Conservation (phyloP, 2,797 vertebrate species). For the Acipenser oxyrinchus region DNA sequence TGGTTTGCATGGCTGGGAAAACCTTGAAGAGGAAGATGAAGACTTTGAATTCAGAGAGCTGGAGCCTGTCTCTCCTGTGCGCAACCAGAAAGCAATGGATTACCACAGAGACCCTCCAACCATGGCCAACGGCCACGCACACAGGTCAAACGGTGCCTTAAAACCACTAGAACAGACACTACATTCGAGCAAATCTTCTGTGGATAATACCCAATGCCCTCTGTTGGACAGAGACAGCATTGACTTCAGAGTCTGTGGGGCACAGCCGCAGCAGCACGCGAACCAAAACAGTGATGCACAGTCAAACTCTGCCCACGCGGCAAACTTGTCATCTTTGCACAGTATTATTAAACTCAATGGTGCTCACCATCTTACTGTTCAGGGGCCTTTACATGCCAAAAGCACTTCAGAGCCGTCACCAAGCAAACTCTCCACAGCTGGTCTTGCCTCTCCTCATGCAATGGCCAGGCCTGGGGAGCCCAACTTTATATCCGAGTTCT, state of each 20-base stretch:
- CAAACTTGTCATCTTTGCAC: conserved; percentile 55
- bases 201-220: conserved; percentile 27
- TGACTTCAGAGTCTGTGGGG: conserved; percentile 50
- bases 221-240: conserved; percentile 15
- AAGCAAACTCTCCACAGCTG: too few species aligned
- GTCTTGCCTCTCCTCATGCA: too few species aligned
- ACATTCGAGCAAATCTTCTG: conserved; percentile 40
- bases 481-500: conserved; percentile 85
- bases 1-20: conserved; percentile 55
- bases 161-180: conserved; percentile 66
- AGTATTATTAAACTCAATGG: conserved; percentile 59
- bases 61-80: conserved; percentile 42
- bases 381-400: conserved; percentile 71
- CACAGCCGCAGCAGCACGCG: not conserved
- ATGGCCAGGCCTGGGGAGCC: conserved; percentile 51
- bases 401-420: conserved; percentile 49
- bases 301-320: too few species aligned
- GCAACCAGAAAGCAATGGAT: conserved; percentile 40
- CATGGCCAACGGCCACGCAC: conserved; percentile 77
- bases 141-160: conserved; percentile 88
- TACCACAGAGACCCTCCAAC: conserved; percentile 48
- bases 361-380: conserved; percentile 62
- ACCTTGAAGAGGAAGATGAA: conserved; percentile 38
- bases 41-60: too few species aligned
- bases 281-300: conserved; percentile 31